Evolutionary conservation across 2,797 vertebrate genomes (phyloP).

Genomic region (Hyperoplus immaculatus): DNA sequence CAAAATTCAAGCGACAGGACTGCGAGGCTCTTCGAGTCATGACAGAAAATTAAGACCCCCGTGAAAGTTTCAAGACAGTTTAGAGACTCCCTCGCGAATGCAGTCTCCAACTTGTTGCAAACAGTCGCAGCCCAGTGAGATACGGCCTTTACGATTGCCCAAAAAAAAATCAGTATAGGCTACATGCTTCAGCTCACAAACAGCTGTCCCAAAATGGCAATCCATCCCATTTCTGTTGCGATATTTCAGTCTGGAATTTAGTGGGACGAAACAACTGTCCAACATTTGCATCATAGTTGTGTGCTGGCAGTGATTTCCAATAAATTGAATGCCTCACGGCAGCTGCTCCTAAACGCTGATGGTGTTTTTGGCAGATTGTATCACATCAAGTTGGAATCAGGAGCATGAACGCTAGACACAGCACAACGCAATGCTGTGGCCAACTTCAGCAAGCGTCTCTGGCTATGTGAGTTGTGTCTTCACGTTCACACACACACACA

Average conservation of each 20-base stretch:
- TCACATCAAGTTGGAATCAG: slow-evolving; percentile 48
- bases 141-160: too few relatives aligned
- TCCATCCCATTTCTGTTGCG: not conserved
- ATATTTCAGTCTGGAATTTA: not conserved
- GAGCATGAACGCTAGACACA: slow-evolving; percentile 31
- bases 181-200: too few relatives aligned
- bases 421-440: slow-evolving; percentile 16
- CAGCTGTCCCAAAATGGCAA: not conserved
- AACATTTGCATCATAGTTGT: not conserved
- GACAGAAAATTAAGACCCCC: too few relatives aligned
- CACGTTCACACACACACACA: not conserved
- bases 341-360: slow-evolving; percentile 53
- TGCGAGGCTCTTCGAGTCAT: too few relatives aligned
- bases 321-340: slow-evolving; percentile 38
- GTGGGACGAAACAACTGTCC: not conserved
- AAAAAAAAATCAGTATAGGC: too few relatives aligned
- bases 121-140: too few relatives aligned
- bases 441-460: slow-evolving; percentile 24
- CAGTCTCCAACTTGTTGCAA: too few relatives aligned
- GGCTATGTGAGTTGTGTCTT: slow-evolving; percentile 18
- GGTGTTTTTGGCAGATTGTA: slow-evolving; percentile 52
- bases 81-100: too few relatives aligned
- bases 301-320: slow-evolving; percentile 28
- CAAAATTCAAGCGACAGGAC: too few relatives aligned
- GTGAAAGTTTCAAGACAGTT: too few relatives aligned